phyloP scores from a whole-genome alignment of 2,113 vertebrate genomes.

The Lagenorhynchus albirostris region DNA sequence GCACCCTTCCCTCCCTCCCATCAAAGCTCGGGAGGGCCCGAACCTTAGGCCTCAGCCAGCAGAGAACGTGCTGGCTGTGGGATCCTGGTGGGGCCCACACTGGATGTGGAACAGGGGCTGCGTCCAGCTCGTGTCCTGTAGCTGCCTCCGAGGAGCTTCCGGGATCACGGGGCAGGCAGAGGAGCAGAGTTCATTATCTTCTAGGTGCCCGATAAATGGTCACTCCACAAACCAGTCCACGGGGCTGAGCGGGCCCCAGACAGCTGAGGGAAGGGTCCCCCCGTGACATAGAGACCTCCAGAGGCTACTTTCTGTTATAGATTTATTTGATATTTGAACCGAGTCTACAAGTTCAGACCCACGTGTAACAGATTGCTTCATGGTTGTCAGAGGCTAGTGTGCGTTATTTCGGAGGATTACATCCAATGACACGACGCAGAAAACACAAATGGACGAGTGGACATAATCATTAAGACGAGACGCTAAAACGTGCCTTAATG shows the following conservation, averaged over 20 bases:
- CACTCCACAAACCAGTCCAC: not conserved
- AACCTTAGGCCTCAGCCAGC: not conserved
- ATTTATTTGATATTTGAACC: conserved; percentile 83
- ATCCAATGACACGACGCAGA: conserved; percentile 55
- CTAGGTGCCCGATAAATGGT: not conserved
- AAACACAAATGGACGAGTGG: conserved; percentile 46
- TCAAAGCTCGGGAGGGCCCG: not conserved
- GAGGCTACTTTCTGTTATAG: conserved; percentile 58
- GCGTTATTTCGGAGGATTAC: conserved; percentile 76
- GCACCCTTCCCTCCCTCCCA: not conserved
- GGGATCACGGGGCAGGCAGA: not conserved
- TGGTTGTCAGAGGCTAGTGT: conserved; percentile 73
- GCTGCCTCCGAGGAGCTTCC: not conserved
- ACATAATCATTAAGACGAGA: conserved; percentile 62
- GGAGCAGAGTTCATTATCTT: not conserved
- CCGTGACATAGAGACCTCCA: not conserved
- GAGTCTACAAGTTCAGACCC: conserved; percentile 78
- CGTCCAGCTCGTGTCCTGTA: not conserved
- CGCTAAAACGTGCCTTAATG: conserved; percentile 73
- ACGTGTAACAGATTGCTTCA: conserved; percentile 74
- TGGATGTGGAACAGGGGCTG: not conserved
- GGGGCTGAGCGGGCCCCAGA: not conserved
- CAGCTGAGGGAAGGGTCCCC: not conserved
- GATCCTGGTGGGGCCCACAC: not conserved
- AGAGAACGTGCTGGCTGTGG: fast-evolving